These are phyloP conservation scores for Ailurus styani DNA, from an alignment of 2,113 vertebrate genomes.

Conservation along the genomic window DNA sequence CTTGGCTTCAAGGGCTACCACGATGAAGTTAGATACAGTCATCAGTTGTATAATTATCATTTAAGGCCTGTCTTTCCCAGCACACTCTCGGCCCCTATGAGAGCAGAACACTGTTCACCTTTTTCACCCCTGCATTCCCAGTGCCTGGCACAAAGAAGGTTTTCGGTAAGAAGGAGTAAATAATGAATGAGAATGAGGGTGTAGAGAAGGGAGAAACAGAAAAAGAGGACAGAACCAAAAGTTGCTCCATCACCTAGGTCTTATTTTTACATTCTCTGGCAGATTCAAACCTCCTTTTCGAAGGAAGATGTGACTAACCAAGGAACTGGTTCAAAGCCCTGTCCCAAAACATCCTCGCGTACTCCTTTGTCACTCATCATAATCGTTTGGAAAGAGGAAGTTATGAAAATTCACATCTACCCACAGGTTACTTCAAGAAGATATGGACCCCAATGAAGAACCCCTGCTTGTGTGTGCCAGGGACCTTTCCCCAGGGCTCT, in stretches of 20 bases:
- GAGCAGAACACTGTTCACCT: accelerated
- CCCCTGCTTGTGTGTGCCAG: too few relatives aligned
- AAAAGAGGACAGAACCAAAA: background rate
- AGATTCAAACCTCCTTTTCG: background rate
- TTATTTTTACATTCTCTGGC: background rate
- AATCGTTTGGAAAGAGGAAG: background rate
- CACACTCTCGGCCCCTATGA: background rate
- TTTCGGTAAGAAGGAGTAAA: background rate
- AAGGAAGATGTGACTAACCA: background rate
- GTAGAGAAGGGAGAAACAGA: background rate
- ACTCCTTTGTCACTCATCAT: background rate
- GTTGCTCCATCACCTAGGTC: background rate
- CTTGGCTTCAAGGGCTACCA: background rate
- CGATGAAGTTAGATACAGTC: too few relatives aligned
- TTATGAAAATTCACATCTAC: background rate
- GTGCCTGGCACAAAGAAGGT: background rate
- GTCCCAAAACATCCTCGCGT: background rate
- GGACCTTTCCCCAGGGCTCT: background rate
- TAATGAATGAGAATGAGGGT: background rate
- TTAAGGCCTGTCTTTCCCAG: background rate
- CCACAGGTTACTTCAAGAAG: background rate
- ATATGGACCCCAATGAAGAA: background rate
- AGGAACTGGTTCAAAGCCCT: background rate
- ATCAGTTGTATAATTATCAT: background rate
- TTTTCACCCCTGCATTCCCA: background rate